Conservation (phyloP, 2,797 vertebrate species). For the Caiman crocodilus region DNA sequence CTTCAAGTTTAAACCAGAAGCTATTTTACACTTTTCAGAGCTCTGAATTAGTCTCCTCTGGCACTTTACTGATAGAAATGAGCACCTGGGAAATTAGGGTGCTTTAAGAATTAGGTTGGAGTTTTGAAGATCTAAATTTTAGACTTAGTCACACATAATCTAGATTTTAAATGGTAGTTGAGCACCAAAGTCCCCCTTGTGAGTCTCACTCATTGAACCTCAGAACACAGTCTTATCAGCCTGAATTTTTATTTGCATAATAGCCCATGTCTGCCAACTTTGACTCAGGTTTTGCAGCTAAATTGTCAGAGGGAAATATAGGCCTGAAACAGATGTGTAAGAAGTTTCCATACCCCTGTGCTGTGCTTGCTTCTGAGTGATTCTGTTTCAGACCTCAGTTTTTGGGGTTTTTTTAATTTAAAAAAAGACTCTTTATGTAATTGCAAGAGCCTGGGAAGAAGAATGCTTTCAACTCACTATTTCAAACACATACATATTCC, state of each 20-base stretch:
- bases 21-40: neutral
- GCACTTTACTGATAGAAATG: no score
- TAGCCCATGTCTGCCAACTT: neutral
- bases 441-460: neutral
- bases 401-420: no score
- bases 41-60: neutral
- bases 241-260: neutral
- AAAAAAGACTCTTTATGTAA: neutral
- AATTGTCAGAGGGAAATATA: neutral
- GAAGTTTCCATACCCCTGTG: rapidly evolving
- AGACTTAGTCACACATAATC: no score
- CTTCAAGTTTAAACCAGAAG: neutral
- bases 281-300: neutral
- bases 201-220: neutral
- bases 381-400: no score
- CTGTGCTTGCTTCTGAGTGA: neutral
- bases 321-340: neutral
- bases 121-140: no score
- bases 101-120: no score
- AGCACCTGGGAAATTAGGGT: no score
- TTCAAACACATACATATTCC: neutral
- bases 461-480: neutral
- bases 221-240: neutral
- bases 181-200: neutral
- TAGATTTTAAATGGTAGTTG: neutral